Conservation (phyloP, 2,888 invertebrate genomes). For the Temnothorax unifasciatus region DNA sequence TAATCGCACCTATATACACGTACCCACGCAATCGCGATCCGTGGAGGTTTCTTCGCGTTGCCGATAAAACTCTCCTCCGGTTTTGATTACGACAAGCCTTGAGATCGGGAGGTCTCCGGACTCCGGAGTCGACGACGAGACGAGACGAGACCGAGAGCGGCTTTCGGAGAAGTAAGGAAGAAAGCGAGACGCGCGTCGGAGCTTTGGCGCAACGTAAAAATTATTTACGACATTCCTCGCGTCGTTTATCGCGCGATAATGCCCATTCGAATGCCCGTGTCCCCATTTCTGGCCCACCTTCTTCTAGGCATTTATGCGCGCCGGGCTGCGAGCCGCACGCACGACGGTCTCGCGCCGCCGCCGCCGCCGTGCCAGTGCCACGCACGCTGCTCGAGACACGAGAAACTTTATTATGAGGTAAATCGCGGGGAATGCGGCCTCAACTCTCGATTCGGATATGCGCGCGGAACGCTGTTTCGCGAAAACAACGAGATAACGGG, state of each 20-base stretch:
- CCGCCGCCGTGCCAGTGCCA: not conserved
- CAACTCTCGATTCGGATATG: slow-evolving; percentile 29
- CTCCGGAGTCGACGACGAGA: not conserved
- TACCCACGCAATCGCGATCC: not conserved
- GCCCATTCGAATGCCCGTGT: slow-evolving; percentile 70
- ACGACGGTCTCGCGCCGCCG: not conserved
- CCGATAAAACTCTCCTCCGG: slow-evolving; percentile 1
- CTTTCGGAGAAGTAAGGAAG: slow-evolving; percentile 15
- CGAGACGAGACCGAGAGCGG: not conserved
- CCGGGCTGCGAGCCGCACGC: not conserved
- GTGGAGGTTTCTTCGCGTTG: not conserved
- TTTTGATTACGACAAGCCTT: not conserved
- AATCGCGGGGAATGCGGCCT: slow-evolving; percentile 56
- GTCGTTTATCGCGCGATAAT: slow-evolving; percentile 72
- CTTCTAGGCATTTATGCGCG: slow-evolving; percentile 66
- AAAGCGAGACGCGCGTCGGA: slow-evolving; percentile 32
- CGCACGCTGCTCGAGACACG: slow-evolving; percentile 52
- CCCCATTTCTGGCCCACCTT: slow-evolving; percentile 74
- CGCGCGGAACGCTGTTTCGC: slow-evolving; percentile 18
- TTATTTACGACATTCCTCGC: slow-evolving; percentile 73
- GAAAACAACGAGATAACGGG: slow-evolving; percentile 55
- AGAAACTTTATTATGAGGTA: slow-evolving; percentile 61
- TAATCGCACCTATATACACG: slow-evolving; percentile 29
- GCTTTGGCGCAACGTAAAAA: slow-evolving; percentile 58
- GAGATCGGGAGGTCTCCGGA: not conserved